A percentile compares a stretch with the other conserved stretches of the same genome.
These are phyloP conservation scores for Helleia helle DNA, from an alignment of 2,888 invertebrate species.

Conservation along the genomic window DNA sequence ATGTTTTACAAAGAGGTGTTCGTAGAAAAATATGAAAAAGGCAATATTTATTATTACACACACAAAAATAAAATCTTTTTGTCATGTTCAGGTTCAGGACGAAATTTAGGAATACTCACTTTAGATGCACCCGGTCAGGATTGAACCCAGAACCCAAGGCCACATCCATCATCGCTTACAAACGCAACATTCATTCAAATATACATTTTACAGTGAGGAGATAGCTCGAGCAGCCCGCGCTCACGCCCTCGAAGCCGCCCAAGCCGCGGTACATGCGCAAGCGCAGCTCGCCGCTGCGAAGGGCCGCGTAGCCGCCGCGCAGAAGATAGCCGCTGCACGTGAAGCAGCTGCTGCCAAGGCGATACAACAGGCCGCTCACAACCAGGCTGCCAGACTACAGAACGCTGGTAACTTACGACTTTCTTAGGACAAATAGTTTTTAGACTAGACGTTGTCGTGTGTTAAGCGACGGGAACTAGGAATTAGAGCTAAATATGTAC, in stretches of 20 bases:
- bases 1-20: no score
- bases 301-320: conserved; percentile 80
- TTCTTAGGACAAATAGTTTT: neutral
- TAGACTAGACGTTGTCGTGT: neutral
- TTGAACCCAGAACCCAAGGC: no score
- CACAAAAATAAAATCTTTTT: no score
- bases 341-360: conserved; percentile 83
- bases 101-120: no score
- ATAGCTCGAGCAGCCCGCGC: conserved; percentile 79
- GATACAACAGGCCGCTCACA: conserved; percentile 79
- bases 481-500: no score
- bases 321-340: conserved; percentile 80
- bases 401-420: conserved; percentile 71
- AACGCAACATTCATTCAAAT: no score
- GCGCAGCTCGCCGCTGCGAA: conserved; percentile 81
- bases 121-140: no score
- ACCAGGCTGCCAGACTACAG: conserved; percentile 80
- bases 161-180: no score
- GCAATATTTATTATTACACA: no score
- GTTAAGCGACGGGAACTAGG: no score
- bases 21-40: no score
- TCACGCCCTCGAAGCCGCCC: conserved; percentile 78
- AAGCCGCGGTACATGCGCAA: conserved; percentile 78
- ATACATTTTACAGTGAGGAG: conserved; percentile 67
- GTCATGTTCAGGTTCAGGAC: no score